Base-by-base conservation (phyloP, 2,113 vertebrate species). In the Dicaeum eximium region DNA sequence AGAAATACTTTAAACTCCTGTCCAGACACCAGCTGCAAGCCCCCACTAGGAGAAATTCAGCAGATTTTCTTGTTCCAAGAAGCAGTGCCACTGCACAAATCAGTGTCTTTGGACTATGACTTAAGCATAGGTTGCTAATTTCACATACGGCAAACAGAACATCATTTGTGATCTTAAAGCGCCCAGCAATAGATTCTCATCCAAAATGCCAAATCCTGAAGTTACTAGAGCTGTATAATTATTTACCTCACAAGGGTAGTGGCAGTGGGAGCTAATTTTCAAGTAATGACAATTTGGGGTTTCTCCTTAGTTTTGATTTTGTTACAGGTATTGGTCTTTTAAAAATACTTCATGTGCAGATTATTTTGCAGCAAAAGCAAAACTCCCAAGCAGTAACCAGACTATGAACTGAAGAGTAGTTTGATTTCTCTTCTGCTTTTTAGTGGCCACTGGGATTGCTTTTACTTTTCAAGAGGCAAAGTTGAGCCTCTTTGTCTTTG, bases 351-450 rank as follows among this genome's bases (percentile, higher is more conserved):
- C 2, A 48, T 12, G 5, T 50, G 19, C 23, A 88, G 81, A 48
- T 37, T 78, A 48, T 50, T 62, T 71, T 77, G 75, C 45, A 57
- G 42, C 6, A 33, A 86, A 91, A 77, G 35, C 40, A 71, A 84
- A 93, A 50, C 16, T 37, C n/a, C 66, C 27, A 75, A 67, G 54
- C n/a, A 48, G 35, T 69, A 70, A 77, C 31, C 56, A 89, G 65
- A 50, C 53, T 79, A 50, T 90, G 19, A 57, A 84, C 30, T 57
- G 70, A 77, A 85, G 71, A 94, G n/a, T 20, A 75, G 57, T 48
- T 74, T 80, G 61, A 62, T 95, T 96, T 48, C 71, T 94, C 31
- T 78, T 82, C 77, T 73, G 80, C 38, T 79, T 96, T 96, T 96
- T 70, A 86, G 61, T 8, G 45, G 77, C 45, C 66, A 17, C 37